Percentiles rank a stretch among this genome's conserved stretches.
Conservation (phyloP, 1,140 invertebrate genomes). For the Colletes latitarsis region DNA sequence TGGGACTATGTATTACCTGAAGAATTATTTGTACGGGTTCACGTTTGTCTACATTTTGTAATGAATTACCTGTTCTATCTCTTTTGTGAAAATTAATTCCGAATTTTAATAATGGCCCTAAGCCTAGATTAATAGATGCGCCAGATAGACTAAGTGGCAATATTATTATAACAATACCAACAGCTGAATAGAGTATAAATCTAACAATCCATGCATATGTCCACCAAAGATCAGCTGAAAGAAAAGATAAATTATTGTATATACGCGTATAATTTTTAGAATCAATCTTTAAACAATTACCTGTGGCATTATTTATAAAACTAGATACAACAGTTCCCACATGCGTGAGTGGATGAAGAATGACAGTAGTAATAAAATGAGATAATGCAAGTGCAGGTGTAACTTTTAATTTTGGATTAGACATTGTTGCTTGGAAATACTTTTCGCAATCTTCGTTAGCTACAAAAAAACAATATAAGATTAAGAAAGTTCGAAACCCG, state of each 20-base stretch:
- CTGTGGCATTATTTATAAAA: slow-evolving; percentile 65
- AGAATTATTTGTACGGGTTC: slow-evolving; percentile 37
- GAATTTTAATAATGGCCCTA: slow-evolving; percentile 61
- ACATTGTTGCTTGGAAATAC: slow-evolving; percentile 65
- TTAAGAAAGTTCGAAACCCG: not conserved
- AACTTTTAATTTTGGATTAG: slow-evolving; percentile 66
- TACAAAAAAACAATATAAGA: slow-evolving; percentile 19
- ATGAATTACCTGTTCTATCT: slow-evolving; percentile 11
- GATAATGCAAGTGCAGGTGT: slow-evolving; percentile 69
- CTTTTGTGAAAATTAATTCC: not conserved
- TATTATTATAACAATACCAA: slow-evolving; percentile 41
- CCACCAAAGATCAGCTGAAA: slow-evolving; percentile 35
- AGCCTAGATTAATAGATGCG: slow-evolving; percentile 53
- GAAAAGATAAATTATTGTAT: not conserved
- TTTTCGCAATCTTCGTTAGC: slow-evolving; percentile 64
- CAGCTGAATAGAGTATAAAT: slow-evolving; percentile 26
- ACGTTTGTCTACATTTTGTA: slow-evolving; percentile 9
- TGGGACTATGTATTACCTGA: slow-evolving; percentile 15
- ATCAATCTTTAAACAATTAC: slow-evolving; percentile 51
- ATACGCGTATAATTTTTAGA: not conserved
- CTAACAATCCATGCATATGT: not conserved
- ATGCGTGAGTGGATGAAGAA: slow-evolving; percentile 60
- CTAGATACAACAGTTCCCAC: slow-evolving; percentile 55
- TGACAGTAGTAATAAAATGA: slow-evolving; percentile 58
- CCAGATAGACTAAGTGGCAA: slow-evolving; percentile 53